Conservation (phyloP, 2,888 invertebrate species). For the Lepidocyrtinus sp. region DNA sequence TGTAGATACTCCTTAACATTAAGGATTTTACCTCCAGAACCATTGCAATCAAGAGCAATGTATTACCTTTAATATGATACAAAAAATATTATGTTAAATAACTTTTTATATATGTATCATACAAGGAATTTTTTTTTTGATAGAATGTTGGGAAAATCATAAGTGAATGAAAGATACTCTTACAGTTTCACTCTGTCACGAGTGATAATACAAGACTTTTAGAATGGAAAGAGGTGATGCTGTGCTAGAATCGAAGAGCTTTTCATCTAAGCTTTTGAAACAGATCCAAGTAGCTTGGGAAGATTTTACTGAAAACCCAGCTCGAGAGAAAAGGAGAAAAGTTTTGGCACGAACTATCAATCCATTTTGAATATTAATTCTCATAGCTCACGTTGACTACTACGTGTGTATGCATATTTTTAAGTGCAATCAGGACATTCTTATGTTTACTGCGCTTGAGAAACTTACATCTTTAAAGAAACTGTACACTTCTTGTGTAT, state of each 20-base stretch:
- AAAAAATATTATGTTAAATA: no score
- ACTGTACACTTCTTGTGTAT: background rate
- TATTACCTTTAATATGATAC: no score
- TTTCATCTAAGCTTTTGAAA: conserved; percentile 55
- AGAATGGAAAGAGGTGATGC: conserved; percentile 4
- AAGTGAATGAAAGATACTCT: no score
- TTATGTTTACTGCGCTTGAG: conserved; percentile 44
- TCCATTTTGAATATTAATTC: conserved; percentile 62
- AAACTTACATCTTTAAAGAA: background rate
- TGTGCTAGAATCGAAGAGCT: conserved; percentile 16
- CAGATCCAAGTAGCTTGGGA: conserved; percentile 42
- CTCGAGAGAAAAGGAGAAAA: conserved; percentile 33
- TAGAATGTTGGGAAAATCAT: no score
- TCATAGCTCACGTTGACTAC: conserved; percentile 59
- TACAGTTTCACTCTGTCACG: conserved; percentile 15
- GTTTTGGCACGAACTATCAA: conserved; percentile 61
- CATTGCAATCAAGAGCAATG: no score
- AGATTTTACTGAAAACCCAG: conserved; percentile 48
- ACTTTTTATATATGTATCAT: no score
- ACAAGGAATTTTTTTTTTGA: no score
- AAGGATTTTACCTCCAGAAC: no score
- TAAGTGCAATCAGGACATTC: conserved; percentile 49
- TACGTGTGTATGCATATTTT: conserved; percentile 59
- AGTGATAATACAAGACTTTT: conserved; percentile 24
- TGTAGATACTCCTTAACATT: no score